Base-by-base conservation (phyloP, 2,113 vertebrate species). In the Machaerirhynchus nigripectus region DNA sequence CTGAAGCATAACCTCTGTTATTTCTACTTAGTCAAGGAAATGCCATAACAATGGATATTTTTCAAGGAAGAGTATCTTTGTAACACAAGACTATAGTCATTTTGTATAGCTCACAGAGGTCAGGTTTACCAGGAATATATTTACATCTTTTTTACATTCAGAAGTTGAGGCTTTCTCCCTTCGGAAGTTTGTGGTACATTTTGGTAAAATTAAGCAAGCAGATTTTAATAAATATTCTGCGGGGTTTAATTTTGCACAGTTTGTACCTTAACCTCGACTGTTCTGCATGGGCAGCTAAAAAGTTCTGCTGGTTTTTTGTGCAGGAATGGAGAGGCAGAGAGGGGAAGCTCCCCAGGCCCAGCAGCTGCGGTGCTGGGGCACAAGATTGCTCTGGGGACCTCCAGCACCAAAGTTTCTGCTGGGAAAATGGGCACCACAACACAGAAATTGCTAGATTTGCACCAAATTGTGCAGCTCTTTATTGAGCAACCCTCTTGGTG, bases 11-110 rank as follows among this genome's bases (percentile, higher is more conserved):
- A 93, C 91, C 89, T 91, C 95, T 92, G 59, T 90, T 94, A 65
- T 96, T 96, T 96, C 95, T 94, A 71, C 91, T 96, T 95, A 93
- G 93, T 83, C 92, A 90, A 64, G 64, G 55, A 97, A 89, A 94
- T 81, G 59, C 84, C 84, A 44, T 88, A 94, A 87, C 86, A 91
- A 94, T 90, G 87, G 93, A 24, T 61, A 80, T 92, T 95, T 96
- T 89, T 94, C 89, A 74, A 80, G 93, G 84, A 90, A 92, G 92
- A 97, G 70, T 84, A 71, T 87, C 69, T 70, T 76, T 78, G 96
- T 92, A 95, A 93, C 90, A 78, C 61, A 55, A 95, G 91, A 82
- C 77, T 77, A 15, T 27, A 65, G 56, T 60, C 69, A 84, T 68
- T 84, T 89, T 68, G 39, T 76, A 46, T 52, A 60, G 56, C 57